Base-by-base conservation (phyloP, 2,113 vertebrate genomes). In the Cairina moschata region DNA sequence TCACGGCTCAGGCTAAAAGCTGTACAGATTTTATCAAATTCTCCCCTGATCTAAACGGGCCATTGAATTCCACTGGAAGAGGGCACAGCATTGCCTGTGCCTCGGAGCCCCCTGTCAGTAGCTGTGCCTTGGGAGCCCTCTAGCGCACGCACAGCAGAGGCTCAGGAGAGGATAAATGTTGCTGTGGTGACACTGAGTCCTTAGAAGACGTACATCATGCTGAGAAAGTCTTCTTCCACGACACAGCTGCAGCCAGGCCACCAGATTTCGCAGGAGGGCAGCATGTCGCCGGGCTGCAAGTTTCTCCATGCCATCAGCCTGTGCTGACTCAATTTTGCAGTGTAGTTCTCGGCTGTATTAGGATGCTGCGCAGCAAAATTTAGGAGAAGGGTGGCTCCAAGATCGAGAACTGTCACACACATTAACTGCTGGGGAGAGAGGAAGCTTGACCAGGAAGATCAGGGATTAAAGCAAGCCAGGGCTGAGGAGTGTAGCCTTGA, bases 111-210 rank as follows among this genome's bases (percentile, higher is more conserved):
- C 38, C 75, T 34, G 31, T 74, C 22, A 6, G 62, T 1, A 17
- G 58, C 85, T 76, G 79, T 66, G 91, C 69, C 52, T 52, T 46
- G 69, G 77, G 77, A 89, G 89, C 80, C 88, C 79, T 15, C 86
- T 68, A 78, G 94, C 4, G 77, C 69, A 92, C 38, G 60, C 38
- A 28, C 46, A 48, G 68, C 63, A 73, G 36, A 62, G 50, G 13
- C 65, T 91, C 2, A 4, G 1, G 2, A 13, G 42, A 31, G n/a
- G 26, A 26, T 7, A 34, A 15, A 25, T 25, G 34, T 16, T 5
- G 9, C 25, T 59, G 28, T 15, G 9, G 1, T 1, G 25, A 16
- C 34, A 50, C 15, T 14, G 6, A 1, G 2, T 54, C 34, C 78
- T 29, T 5, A 50, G 46, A 38, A 26, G 55, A 2, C 34, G 7